A percentile compares a stretch with the other conserved stretches of the same genome.
These are phyloP conservation scores for Eristalis pertinax DNA, from an alignment of 2,888 invertebrate species.

Conservation along the genomic window DNA sequence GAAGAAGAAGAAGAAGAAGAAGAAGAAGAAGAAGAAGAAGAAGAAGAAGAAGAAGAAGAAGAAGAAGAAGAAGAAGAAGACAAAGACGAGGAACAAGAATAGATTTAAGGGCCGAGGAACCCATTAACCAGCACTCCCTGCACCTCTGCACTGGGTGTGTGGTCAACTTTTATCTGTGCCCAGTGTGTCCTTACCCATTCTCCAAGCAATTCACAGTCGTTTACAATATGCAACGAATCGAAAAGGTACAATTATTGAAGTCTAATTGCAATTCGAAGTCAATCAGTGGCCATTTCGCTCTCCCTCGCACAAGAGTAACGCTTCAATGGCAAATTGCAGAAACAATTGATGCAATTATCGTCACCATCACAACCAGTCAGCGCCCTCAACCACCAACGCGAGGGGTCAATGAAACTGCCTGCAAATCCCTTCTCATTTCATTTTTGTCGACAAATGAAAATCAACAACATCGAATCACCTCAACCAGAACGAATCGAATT, in stretches of 20 bases:
- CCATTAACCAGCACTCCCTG: no score
- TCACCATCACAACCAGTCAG: neutral
- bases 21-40: no score
- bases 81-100: no score
- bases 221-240: neutral
- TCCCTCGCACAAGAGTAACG: neutral
- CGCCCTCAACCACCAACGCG: neutral
- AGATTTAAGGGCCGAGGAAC: no score
- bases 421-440: no score
- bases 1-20: no score
- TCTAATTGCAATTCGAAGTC: neutral
- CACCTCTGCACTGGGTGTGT: no score
- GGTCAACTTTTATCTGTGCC: no score
- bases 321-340: neutral
- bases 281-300: neutral
- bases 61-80: no score
- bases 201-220: neutral
- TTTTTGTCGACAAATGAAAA: neutral
- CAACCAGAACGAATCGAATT: conserved; percentile 11
- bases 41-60: no score
- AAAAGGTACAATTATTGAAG: neutral
- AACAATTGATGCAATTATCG: neutral
- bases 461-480: neutral
- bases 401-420: neutral
- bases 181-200: no score